Percentiles rank a stretch among this genome's conserved stretches.
Conservation (phyloP, 2,888 invertebrate genomes). For the Leuctra nigra region DNA sequence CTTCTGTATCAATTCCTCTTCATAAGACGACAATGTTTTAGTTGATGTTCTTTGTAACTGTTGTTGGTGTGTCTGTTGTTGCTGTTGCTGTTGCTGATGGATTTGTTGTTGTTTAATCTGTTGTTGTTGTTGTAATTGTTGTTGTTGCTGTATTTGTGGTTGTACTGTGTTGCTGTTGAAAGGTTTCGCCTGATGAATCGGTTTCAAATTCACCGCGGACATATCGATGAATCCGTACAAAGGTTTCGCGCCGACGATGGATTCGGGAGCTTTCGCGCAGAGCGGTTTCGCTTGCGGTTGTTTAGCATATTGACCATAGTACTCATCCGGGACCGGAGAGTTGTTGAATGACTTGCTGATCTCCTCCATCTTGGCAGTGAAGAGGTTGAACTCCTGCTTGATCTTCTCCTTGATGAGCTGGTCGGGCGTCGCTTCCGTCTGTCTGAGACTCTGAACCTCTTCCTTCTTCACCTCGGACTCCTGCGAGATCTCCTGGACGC, state of each 20-base stretch:
- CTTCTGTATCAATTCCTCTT: constrained; percentile 33
- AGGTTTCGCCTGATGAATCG: constrained; percentile 14
- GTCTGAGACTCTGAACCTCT: too few species aligned
- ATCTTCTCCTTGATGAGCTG: constrained; percentile 12
- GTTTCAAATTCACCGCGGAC: constrained; percentile 13
- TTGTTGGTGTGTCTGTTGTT: constrained; percentile 5
- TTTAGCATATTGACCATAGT: too few species aligned
- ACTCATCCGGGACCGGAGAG: constrained; percentile 1
- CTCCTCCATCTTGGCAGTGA: constrained; percentile 15
- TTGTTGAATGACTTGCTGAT: constrained; percentile 12
- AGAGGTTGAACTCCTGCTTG: constrained; percentile 11
- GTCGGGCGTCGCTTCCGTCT: not conserved
- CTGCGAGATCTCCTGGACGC: not conserved
- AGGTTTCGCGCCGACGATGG: constrained; percentile 19
- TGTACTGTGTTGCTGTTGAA: not conserved
- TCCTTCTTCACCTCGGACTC: not conserved
- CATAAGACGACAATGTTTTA: constrained; percentile 31
- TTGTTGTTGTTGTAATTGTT: constrained; percentile 14
- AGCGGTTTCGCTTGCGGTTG: not conserved
- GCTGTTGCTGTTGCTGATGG: not conserved
- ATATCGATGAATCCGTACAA: constrained; percentile 20
- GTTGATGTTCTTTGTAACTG: constrained; percentile 31
- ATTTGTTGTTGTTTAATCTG: constrained; percentile 4
- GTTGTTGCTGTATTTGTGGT: constrained; percentile 9
- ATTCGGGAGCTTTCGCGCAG: constrained; percentile 11